Percentiles rank a stretch among this genome's conserved stretches.
Evolutionary conservation across 2,113 vertebrate species (phyloP).

Genomic region (Coryphaenoides rupestris): DNA sequence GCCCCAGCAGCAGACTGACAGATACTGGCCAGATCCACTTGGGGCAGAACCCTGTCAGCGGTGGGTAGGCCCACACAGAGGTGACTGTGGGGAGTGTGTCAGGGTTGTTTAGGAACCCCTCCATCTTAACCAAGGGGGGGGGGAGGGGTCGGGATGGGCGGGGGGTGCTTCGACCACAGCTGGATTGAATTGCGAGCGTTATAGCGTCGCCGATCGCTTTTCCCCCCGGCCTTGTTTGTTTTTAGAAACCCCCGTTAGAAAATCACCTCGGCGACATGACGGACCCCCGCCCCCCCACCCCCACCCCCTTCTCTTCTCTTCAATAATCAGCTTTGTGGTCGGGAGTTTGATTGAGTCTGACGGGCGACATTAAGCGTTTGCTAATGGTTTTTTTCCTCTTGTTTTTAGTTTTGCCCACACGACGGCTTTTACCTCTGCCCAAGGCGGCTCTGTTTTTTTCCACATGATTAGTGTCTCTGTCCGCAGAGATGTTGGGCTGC

Average conservation of each 20-base stretch:
- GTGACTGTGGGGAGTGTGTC: slow-evolving; percentile 27
- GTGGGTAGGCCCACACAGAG: slow-evolving; percentile 5
- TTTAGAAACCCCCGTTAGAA: slow-evolving; percentile 12
- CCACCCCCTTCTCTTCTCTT: background rate
- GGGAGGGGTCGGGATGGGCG: slow-evolving; percentile 28
- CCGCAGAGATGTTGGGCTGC: too few species aligned
- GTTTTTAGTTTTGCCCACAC: too few species aligned
- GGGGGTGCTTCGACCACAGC: slow-evolving; percentile 31
- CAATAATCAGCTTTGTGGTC: background rate
- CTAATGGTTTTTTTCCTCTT: background rate
- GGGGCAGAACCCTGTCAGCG: slow-evolving; percentile 8
- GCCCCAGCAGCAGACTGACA: slow-evolving; percentile 43
- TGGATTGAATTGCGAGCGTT: slow-evolving; percentile 24
- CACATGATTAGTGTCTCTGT: too few species aligned
- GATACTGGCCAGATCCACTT: slow-evolving; percentile 32
- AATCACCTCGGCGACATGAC: background rate
- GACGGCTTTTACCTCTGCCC: too few species aligned
- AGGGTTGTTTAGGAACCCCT: slow-evolving; percentile 32
- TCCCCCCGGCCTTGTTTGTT: slow-evolving; percentile 32
- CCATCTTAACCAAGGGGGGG: slow-evolving; percentile 9
- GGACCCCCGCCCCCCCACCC: background rate
- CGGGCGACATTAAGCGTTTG: background rate
- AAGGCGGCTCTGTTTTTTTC: too few species aligned
- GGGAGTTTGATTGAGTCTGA: slow-evolving; percentile 3
- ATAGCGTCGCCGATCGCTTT: slow-evolving; percentile 28